Evolutionary conservation across 2,797 vertebrate species (phyloP).

Genomic region (Gouania willdenowi): DNA sequence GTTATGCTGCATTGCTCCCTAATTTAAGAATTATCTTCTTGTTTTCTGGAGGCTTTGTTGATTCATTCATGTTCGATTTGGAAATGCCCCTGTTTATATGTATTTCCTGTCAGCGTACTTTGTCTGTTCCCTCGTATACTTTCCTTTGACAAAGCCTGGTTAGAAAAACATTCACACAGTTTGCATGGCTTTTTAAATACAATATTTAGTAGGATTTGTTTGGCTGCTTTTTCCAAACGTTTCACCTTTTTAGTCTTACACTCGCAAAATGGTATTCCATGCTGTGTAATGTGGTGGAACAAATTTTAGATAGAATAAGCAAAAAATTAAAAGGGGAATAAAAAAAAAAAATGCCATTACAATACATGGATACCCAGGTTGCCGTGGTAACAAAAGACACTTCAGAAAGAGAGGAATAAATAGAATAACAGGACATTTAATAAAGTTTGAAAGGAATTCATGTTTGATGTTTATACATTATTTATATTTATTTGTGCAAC

Average conservation of each 20-base stretch:
- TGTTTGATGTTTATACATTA: background rate
- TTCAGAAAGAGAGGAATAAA: conserved; percentile 4
- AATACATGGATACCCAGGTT: conserved; percentile 14
- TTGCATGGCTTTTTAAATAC: conserved; percentile 7
- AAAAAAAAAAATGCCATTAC: background rate
- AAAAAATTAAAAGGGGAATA: background rate
- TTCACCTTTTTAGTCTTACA: background rate
- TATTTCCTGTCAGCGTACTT: conserved; percentile 35
- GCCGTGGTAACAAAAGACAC: conserved; percentile 38
- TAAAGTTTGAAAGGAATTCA: background rate
- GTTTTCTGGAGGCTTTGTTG: conserved; percentile 53
- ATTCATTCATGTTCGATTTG: conserved; percentile 71
- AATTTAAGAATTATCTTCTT: conserved; percentile 61
- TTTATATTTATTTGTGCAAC: background rate
- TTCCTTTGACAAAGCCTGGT: conserved; percentile 21
- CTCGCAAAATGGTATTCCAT: background rate
- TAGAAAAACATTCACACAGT: conserved; percentile 25
- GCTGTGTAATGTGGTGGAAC: conserved; percentile 8
- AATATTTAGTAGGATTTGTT: no score
- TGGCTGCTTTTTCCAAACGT: background rate
- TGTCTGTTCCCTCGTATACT: conserved; percentile 7
- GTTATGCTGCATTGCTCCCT: conserved; percentile 60
- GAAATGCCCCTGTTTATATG: conserved; percentile 64
- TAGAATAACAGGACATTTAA: background rate
- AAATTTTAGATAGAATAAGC: conserved; percentile 21